Conservation (phyloP, 2,797 vertebrate genomes). For the Syngnathus acus region DNA sequence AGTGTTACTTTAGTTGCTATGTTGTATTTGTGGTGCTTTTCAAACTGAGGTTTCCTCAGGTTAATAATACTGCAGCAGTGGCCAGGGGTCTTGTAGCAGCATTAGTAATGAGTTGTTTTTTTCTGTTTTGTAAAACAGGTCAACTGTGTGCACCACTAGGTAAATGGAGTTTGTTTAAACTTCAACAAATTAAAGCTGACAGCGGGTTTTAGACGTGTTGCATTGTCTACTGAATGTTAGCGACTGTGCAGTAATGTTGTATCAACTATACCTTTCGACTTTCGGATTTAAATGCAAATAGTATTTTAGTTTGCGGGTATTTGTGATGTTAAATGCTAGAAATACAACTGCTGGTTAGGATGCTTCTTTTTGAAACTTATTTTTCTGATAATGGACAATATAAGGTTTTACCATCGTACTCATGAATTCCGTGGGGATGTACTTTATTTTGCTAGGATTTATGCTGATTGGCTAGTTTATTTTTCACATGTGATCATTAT, state of each 20-base stretch:
- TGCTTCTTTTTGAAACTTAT: constrained; percentile 16
- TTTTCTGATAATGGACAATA: constrained; percentile 55
- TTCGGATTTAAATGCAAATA: constrained; percentile 68
- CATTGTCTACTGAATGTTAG: constrained; percentile 80
- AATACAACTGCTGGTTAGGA: constrained; percentile 71
- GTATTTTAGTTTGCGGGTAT: constrained; percentile 74
- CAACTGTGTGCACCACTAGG: constrained; percentile 69
- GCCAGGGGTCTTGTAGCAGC: constrained; percentile 56
- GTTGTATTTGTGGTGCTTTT: constrained; percentile 70
- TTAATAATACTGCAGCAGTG: constrained; percentile 53
- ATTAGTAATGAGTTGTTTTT: constrained; percentile 58
- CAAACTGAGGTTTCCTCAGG: constrained; percentile 63
- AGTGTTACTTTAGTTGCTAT: constrained; percentile 71
- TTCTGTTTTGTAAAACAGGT: constrained; percentile 68
- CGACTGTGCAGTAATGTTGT: constrained; percentile 92
- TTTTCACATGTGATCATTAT: constrained; percentile 69
- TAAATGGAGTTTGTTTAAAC: constrained; percentile 68
- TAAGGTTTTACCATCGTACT: constrained; percentile 56
- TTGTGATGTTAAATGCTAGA: constrained; percentile 82
- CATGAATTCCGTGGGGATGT: constrained; percentile 2
- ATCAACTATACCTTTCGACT: constrained; percentile 88
- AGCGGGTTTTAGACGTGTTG: constrained; percentile 71
- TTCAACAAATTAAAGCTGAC: constrained; percentile 65
- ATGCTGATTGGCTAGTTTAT: constrained; percentile 70
- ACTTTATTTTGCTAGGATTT: constrained; percentile 75